Evolutionary conservation across 1,140 invertebrate genomes (phyloP), one percentile per base, ranked within the genome.

Genomic region (Micrasema minimum): DNA sequence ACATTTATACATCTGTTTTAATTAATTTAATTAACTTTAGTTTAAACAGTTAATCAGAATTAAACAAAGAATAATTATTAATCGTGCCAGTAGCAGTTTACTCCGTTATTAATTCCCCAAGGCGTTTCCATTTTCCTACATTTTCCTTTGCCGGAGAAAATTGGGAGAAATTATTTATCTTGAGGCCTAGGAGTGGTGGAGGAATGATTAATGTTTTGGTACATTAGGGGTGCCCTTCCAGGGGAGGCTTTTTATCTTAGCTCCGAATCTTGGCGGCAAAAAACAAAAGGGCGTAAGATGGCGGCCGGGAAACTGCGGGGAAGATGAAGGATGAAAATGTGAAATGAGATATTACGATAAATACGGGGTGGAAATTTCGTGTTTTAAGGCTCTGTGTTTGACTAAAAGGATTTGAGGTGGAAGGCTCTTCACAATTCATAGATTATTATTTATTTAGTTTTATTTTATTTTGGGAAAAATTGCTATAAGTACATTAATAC

Each of bases 141-240:
- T 46, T 46, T 46, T 46, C 43, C 43, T 14, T 16, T 16, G n/a
- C 10, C 16, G 10, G 64, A 72, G 70, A 72, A 72, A 72, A 72
- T 57, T 72, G 66, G 66, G 65, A 55, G 65, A 62, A 68, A 68
- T 72, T 72, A 72, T 72, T 72, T 72, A 72, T 67, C 71, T 72
- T 67, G 65, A 31, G 26, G 64, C n/a, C n/a, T 11, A 35, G 23
- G 71, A 35, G 66, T 62, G 66, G 41, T 50, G 65, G 66, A 51
- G 66, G 65, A n/a, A 53, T 72, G 71, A 72, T 72, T 72, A 72
- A 72, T 72, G 71, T 53, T 67, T 38, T 64, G 71, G 71, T 65
- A 67, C 65, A 68, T 68, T 72, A 68, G 55, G 65, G 26, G 12
- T 20, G 48, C 31, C 35, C 26, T 23, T 20, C 38, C 31, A 45